These are phyloP conservation scores for Amphipyra berbera DNA, from an alignment of 2,888 invertebrate genomes.

Conservation along the genomic window DNA sequence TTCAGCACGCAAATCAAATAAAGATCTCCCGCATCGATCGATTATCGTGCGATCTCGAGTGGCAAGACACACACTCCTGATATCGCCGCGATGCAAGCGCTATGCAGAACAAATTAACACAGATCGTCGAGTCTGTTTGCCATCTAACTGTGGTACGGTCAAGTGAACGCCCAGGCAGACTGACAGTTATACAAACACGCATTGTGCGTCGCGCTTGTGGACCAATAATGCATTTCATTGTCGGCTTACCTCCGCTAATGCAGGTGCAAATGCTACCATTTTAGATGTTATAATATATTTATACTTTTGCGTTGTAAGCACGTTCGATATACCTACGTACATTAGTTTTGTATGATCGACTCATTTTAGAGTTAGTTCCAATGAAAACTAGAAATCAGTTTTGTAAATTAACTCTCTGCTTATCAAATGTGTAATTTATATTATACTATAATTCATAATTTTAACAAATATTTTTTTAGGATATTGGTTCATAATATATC, in stretches of 20 bases:
- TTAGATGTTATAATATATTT: slow-evolving; percentile 34
- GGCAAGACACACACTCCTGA: slow-evolving; percentile 68
- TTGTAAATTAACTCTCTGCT: too few relatives aligned
- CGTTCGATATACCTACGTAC: not conserved
- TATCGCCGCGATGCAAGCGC: slow-evolving; percentile 76
- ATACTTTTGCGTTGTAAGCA: slow-evolving; percentile 10
- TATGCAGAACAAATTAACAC: slow-evolving; percentile 86
- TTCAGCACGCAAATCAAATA: slow-evolving; percentile 25
- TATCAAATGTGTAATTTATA: too few relatives aligned
- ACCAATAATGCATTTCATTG: slow-evolving; percentile 87
- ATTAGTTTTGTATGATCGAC: not conserved
- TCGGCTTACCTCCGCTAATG: slow-evolving; percentile 76
- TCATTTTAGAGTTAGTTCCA: too few relatives aligned
- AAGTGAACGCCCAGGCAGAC: slow-evolving; percentile 81
- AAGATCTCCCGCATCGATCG: slow-evolving; percentile 49
- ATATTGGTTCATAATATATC: too few relatives aligned
- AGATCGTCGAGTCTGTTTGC: slow-evolving; percentile 83
- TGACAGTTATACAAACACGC: slow-evolving; percentile 87
- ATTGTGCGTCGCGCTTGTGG: slow-evolving; percentile 78
- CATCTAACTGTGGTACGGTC: slow-evolving; percentile 84
- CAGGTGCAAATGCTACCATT: slow-evolving; percentile 75
- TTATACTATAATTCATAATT: too few relatives aligned
- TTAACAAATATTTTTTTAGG: too few relatives aligned
- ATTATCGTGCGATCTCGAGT: slow-evolving; percentile 58
- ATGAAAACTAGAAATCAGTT: not conserved